phyloP scores from a whole-genome alignment of 1,140 invertebrate species.

The Eufriesea mexicana region DNA sequence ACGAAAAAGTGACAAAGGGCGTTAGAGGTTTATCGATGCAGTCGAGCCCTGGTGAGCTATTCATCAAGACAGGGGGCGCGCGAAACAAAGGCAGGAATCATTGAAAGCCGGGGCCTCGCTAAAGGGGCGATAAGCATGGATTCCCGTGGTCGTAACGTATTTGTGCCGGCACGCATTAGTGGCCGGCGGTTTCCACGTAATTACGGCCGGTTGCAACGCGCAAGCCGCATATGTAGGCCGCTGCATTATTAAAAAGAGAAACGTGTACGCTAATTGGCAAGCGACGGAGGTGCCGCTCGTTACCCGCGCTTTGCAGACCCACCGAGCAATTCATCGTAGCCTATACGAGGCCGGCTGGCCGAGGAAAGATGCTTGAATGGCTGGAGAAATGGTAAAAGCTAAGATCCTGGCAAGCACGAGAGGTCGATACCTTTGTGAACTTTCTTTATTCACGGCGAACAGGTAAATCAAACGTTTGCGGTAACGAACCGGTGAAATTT shows the following conservation, averaged over 20 bases:
- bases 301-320: constrained; percentile 21
- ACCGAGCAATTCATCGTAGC: constrained; percentile 6
- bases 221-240: constrained; percentile 31
- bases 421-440: background rate
- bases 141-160: constrained; percentile 38
- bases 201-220: constrained; percentile 18
- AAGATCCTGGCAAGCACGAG: background rate
- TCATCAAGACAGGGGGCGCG: background rate
- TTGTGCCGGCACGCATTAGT: constrained; percentile 44
- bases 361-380: background rate
- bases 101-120: background rate
- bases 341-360: background rate
- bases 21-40: background rate
- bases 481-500: too few relatives aligned
- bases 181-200: constrained; percentile 49
- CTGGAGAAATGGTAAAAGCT: background rate
- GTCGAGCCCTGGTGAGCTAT: background rate
- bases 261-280: constrained; percentile 43
- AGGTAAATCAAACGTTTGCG: too few relatives aligned
- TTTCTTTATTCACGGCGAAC: background rate
- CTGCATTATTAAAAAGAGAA: constrained; percentile 55
- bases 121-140: constrained; percentile 11
- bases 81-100: background rate
- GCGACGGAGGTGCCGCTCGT: constrained; percentile 1
- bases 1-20: background rate